Evolutionary conservation across 2,113 vertebrate species (phyloP), one percentile per base, ranked within the genome.

Genomic region (Sceloporus undulatus): DNA sequence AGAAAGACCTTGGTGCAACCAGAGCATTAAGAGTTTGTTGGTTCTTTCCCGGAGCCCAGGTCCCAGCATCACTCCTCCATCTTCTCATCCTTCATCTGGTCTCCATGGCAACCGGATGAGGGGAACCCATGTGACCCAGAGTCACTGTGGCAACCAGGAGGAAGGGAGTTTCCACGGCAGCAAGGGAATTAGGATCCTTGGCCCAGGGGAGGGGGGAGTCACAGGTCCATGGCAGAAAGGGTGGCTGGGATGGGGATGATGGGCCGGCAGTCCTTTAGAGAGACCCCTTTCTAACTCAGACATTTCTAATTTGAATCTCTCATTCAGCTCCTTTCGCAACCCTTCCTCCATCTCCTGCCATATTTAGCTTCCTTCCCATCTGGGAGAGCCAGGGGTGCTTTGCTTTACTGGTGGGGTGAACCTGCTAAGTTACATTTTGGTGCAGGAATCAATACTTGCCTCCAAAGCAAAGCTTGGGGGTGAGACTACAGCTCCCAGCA

Each of bases 91-190:
- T 75, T 84, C 85, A 74, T 62, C 65, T 9, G n/a, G 59, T 79
- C 81, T 71, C 85, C 88, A 89, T 85, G 56, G 88, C 88, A 81
- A 89, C 88, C 13, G 70, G 83, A 73, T 34, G 56, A 54, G 74
- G 85, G 73, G 10, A 74, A 59, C 59, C 81, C 87, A 88, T 84
- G 87, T 76, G 84, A 86, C 84, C 79, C 42, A 56, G 68, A 68
- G 84, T 86, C 85, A 70, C 84, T 86, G 76, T 66, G 85, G 89
- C 85, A 90, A 90, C 89, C 82, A 48, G 85, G 29, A 54, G 48
- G 77, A 81, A 82, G 73, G 84, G 59, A 78, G 88, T 89, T 82
- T 86, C 79, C 84, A 89, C 42, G 84, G 88, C 84, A 89, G 84
- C 79, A 48, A 52, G 80, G 27, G 74, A 71, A 52, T 84, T 38